These are phyloP conservation scores for Scrobipalpa atriplicella DNA, from an alignment of 2,888 invertebrate species.

Conservation along the genomic window DNA sequence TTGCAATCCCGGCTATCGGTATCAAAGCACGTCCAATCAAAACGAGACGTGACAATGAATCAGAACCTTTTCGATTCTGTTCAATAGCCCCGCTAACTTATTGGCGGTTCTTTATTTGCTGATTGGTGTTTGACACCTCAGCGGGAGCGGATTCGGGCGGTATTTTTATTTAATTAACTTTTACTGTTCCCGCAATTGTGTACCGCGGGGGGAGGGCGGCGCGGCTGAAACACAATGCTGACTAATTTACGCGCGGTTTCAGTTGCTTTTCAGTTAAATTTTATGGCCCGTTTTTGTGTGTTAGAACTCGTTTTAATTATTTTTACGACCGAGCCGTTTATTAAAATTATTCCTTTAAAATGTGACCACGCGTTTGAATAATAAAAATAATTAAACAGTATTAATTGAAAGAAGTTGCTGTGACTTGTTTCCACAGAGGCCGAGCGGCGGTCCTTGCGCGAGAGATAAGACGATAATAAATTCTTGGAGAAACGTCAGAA, in stretches of 20 bases:
- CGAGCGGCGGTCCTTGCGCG: constrained; percentile 60
- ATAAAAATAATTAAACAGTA: constrained; percentile 33
- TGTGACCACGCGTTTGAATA: constrained; percentile 37
- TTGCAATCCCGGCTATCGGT: constrained; percentile 78
- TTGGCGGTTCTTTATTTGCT: constrained; percentile 77
- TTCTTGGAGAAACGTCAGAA: constrained; percentile 78
- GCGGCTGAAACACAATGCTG: constrained; percentile 63
- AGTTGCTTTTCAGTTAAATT: constrained; percentile 57
- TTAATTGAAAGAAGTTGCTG: constrained; percentile 72
- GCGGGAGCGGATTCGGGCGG: constrained; percentile 64
- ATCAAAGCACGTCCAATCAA: constrained; percentile 82
- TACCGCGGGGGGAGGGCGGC: constrained; percentile 44
- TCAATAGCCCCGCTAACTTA: constrained; percentile 77
- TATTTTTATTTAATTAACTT: constrained; percentile 78
- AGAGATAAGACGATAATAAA: constrained; percentile 79
- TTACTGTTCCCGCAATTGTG: constrained; percentile 58
- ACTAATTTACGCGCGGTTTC: constrained; percentile 70
- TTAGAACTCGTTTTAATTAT: constrained; percentile 53
- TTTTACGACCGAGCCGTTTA: constrained; percentile 46
- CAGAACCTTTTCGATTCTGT: constrained; percentile 75
- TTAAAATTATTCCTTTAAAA: constrained; percentile 39
- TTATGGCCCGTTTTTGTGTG: constrained; percentile 50
- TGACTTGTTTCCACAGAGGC: constrained; percentile 58
- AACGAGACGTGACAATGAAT: constrained; percentile 80
- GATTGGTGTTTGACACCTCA: constrained; percentile 77